These are phyloP conservation scores for Montipora foliosa DNA, from an alignment of 64 coral and sea anemone species.

Conservation along the genomic window DNA sequence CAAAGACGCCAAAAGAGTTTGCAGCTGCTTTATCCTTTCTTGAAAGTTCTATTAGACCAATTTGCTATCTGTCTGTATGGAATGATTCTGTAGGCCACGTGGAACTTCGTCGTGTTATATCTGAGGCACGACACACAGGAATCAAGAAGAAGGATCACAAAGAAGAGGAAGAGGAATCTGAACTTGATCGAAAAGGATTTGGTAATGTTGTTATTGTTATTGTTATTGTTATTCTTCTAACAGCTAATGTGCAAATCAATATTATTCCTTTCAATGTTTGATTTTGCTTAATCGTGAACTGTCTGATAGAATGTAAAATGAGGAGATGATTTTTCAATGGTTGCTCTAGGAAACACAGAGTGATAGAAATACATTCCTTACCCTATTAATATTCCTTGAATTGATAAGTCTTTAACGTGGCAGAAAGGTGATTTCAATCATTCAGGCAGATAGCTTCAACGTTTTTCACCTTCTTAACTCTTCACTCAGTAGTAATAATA, in stretches of 20 bases:
- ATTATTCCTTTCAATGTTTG: neutral
- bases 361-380: too few species aligned
- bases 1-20: conserved; percentile 84
- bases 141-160: conserved; percentile 87
- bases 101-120: conserved; percentile 80
- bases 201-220: conserved; percentile 40
- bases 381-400: too few species aligned
- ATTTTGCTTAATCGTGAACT: neutral
- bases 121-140: conserved; percentile 65
- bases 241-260: neutral
- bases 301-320: too few species aligned
- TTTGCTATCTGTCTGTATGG: conserved; percentile 90
- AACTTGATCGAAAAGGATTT: conserved; percentile 72
- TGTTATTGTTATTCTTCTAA: neutral
- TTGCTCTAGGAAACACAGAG: too few species aligned
- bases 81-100: conserved; percentile 88
- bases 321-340: too few species aligned
- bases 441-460: too few species aligned
- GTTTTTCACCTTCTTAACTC: too few species aligned
- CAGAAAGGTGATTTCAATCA: too few species aligned
- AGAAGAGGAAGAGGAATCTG: conserved; percentile 92
- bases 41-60: conserved; percentile 88
- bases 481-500: too few species aligned
- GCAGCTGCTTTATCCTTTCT: conserved; percentile 85
- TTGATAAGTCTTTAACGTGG: too few species aligned